Evolutionary conservation across 2,888 invertebrate genomes (phyloP).

Genomic region (Nomada flava): DNA sequence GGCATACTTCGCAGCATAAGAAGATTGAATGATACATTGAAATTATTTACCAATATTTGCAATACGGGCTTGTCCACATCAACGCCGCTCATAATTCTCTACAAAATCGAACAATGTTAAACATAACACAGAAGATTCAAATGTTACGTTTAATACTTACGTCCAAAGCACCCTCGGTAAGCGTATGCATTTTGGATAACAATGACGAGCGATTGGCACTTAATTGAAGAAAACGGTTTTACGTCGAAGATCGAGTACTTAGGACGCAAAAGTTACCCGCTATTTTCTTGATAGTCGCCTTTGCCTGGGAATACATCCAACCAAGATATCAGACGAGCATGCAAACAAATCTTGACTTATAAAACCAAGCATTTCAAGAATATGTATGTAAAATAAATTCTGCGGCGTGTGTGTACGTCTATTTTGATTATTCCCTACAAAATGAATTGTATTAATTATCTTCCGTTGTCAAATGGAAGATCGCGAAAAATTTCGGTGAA

Average conservation of each 20-base stretch:
- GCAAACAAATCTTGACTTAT: too few species aligned
- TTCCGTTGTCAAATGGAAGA: neutral
- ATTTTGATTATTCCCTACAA: too few species aligned
- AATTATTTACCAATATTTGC: constrained; percentile 88
- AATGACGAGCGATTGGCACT: neutral
- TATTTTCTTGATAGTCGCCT: neutral
- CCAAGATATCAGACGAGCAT: neutral
- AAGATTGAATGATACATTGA: neutral
- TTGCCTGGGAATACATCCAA: neutral
- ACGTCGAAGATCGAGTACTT: neutral
- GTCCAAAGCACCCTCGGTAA: constrained; percentile 75
- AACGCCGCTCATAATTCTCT: constrained; percentile 92
- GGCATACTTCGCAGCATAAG: neutral
- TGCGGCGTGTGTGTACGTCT: neutral
- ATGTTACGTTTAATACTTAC: constrained; percentile 64
- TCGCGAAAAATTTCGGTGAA: neutral
- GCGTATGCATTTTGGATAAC: constrained; percentile 58
- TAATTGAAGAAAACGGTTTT: neutral
- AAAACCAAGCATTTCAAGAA: too few species aligned
- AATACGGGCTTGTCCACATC: constrained; percentile 90
- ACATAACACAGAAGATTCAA: neutral
- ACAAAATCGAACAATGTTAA: constrained; percentile 44
- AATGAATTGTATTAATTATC: too few species aligned
- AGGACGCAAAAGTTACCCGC: constrained; percentile 3
- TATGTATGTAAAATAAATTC: too few species aligned